Percentiles rank a stretch among this genome's conserved stretches.
Evolutionary conservation across 2,888 invertebrate genomes (phyloP).

Genomic region (Coremacera marginata): DNA sequence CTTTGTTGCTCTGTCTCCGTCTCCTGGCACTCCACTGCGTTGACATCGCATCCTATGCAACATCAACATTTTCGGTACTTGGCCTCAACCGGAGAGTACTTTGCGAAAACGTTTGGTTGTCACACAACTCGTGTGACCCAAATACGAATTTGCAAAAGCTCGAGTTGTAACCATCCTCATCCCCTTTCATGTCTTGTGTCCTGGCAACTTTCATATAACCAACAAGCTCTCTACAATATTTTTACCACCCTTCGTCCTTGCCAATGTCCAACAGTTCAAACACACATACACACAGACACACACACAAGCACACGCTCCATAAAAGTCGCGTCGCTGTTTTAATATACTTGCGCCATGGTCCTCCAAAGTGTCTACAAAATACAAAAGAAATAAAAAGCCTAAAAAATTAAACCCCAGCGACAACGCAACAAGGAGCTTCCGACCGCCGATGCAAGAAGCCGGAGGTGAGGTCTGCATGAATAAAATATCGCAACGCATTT

Average conservation of each 20-base stretch:
- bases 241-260: neutral
- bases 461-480: conserved; percentile 2
- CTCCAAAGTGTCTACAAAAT: conserved; percentile 32
- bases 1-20: neutral
- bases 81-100: conserved; percentile 21
- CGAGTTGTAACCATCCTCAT: neutral
- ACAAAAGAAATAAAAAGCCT: neutral
- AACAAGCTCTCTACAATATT: neutral
- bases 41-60: neutral
- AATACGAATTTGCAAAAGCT: conserved; percentile 53
- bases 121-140: conserved; percentile 53
- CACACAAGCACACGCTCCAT: neutral
- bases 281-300: no score
- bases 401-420: neutral
- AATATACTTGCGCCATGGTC: conserved; percentile 25
- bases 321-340: conserved; percentile 20
- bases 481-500: conserved; percentile 15
- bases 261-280: neutral
- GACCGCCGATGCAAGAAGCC: neutral
- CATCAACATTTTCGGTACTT: conserved; percentile 30
- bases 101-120: conserved; percentile 25
- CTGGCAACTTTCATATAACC: neutral
- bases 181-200: neutral
- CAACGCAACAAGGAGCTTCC: conserved; percentile 23
- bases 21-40: neutral